phyloP scores from a whole-genome alignment of 2,797 vertebrate species.

The Rhinogobio ventralis region DNA sequence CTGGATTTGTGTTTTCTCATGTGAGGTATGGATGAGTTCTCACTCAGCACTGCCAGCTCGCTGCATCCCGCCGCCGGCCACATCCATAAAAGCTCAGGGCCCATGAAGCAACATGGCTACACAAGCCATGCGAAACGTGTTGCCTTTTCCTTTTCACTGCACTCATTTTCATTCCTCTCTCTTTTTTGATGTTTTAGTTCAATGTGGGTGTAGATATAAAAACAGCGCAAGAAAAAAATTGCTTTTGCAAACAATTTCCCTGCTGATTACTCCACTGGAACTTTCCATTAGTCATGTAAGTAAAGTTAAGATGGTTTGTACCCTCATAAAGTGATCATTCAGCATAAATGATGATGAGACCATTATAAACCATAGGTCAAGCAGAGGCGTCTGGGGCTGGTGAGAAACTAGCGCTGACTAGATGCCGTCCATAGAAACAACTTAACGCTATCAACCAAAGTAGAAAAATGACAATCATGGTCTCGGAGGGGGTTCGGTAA shows the following conservation, averaged over 20 bases:
- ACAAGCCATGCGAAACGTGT: slow-evolving; percentile 52
- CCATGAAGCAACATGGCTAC: slow-evolving; percentile 42
- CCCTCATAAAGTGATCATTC: slow-evolving; percentile 80
- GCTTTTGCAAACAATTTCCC: slow-evolving; percentile 74
- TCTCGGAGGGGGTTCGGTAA: not conserved
- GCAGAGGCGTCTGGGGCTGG: slow-evolving; percentile 25
- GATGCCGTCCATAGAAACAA: slow-evolving; percentile 2
- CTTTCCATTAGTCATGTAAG: slow-evolving; percentile 66
- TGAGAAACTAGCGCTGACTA: not conserved
- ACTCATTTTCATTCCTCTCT: slow-evolving; percentile 53
- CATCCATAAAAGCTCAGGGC: slow-evolving; percentile 47
- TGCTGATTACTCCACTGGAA: slow-evolving; percentile 77
- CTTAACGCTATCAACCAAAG: slow-evolving; percentile 1
- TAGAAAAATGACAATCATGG: not conserved
- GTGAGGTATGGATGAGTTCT: slow-evolving; percentile 78
- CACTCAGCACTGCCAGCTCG: slow-evolving; percentile 14
- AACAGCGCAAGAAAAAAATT: slow-evolving; percentile 66
- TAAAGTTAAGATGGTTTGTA: slow-evolving; percentile 70
- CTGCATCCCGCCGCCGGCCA: slow-evolving; percentile 46
- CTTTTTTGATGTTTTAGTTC: slow-evolving; percentile 55
- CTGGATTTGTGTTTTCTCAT: slow-evolving; percentile 76
- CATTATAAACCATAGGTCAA: slow-evolving; percentile 77
- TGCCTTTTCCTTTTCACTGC: slow-evolving; percentile 52
- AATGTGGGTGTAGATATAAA: slow-evolving; percentile 61
- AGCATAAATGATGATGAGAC: slow-evolving; percentile 72